Conservation (phyloP, 2,888 invertebrate species). For the Hydropsyche betteni region DNA sequence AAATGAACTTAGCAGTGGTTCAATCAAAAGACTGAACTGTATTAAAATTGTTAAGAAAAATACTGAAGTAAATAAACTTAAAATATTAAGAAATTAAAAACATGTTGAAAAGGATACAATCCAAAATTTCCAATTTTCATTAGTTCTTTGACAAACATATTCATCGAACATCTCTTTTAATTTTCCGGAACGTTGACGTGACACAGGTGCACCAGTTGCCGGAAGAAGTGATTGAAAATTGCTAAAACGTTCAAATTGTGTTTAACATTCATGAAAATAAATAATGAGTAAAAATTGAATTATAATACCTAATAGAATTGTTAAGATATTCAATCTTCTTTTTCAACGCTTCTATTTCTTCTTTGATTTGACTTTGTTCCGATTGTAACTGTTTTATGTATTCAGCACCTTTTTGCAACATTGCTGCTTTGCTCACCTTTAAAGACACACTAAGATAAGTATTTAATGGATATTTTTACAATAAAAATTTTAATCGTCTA, state of each 20-base stretch:
- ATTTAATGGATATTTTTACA: constrained; percentile 50
- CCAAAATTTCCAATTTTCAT: constrained; percentile 98
- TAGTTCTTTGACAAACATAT: constrained; percentile 85
- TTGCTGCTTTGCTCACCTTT: constrained; percentile 91
- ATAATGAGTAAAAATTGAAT: constrained; percentile 39
- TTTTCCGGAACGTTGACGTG: constrained; percentile 86
- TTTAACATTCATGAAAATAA: not conserved
- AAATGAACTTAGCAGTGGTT: constrained; percentile 89
- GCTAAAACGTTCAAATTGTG: constrained; percentile 62
- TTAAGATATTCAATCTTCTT: constrained; percentile 92
- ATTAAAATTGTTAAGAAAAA: constrained; percentile 60
- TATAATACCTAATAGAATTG: constrained; percentile 82
- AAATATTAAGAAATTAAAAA: not conserved
- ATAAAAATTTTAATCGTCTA: constrained; percentile 19
- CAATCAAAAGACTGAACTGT: constrained; percentile 92
- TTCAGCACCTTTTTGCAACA: constrained; percentile 96
- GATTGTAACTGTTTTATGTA: constrained; percentile 89
- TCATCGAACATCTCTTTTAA: constrained; percentile 94
- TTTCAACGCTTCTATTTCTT: constrained; percentile 87
- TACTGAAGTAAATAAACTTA: not conserved
- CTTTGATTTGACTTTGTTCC: constrained; percentile 86
- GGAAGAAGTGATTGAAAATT: constrained; percentile 94
- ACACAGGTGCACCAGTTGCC: constrained; percentile 94
- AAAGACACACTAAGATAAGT: constrained; percentile 49
- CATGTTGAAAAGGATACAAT: constrained; percentile 81